Evolutionary conservation across 2,888 invertebrate genomes (phyloP).

Genomic region (Scaptodrosophila latifasciaeformis): DNA sequence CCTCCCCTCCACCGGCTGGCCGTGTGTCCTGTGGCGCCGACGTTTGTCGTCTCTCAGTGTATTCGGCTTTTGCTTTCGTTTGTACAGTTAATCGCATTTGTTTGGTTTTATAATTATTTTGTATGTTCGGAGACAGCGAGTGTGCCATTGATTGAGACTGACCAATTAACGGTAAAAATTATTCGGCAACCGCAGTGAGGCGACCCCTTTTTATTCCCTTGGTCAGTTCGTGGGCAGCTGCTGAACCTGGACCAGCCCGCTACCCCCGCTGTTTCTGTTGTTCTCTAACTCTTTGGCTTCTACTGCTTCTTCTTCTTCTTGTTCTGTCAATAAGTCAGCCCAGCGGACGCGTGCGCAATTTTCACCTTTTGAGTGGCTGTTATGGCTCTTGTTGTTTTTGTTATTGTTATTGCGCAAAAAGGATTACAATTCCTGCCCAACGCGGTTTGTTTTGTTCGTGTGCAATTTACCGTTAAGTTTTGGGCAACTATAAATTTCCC

Average conservation of each 20-base stretch:
- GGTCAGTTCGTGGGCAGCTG: constrained; percentile 6
- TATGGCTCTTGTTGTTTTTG: constrained; percentile 9
- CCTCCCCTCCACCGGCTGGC: constrained; percentile 21
- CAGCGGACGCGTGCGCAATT: constrained; percentile 46
- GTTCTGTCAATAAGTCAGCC: constrained; percentile 45
- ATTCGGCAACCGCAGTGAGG: constrained; percentile 49
- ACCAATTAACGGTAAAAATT: no score
- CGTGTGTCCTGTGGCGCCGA: constrained; percentile 17
- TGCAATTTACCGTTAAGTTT: constrained; percentile 56
- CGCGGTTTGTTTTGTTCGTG: constrained; percentile 40
- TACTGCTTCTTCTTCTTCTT: no score
- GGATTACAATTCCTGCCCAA: constrained; percentile 12
- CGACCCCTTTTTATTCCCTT: constrained; percentile 42
- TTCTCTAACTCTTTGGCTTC: no score
- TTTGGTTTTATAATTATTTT: constrained; percentile 24
- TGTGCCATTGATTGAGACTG: no score
- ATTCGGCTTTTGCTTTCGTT: constrained; percentile 12
- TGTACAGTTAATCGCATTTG: constrained; percentile 58
- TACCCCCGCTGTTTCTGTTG: no score
- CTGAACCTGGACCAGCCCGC: constrained; percentile 40
- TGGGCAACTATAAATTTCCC: constrained; percentile 13
- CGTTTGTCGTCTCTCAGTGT: no score
- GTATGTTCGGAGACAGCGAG: no score
- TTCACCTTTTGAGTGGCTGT: constrained; percentile 62
- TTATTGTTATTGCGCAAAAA: constrained; percentile 22